phyloP scores from a whole-genome alignment of 2,113 vertebrate genomes.

The Anthoscopus minutus region DNA sequence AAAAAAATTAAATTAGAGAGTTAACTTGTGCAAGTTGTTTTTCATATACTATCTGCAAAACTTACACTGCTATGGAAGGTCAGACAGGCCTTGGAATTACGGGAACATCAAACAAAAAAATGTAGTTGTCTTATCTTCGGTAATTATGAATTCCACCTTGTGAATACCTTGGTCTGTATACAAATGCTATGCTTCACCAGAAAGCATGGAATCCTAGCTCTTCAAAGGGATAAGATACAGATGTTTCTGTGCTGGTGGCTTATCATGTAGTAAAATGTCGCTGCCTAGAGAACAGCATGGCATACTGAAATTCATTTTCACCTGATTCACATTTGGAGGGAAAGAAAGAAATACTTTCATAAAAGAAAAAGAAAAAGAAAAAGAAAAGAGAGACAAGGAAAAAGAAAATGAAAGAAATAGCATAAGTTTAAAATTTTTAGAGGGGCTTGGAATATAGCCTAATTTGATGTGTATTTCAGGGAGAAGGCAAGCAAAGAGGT shows the following conservation, averaged over 20 bases:
- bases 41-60: neutral
- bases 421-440: constrained; percentile 26
- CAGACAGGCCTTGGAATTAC: neutral
- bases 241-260: constrained; percentile 32
- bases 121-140: neutral
- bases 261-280: neutral
- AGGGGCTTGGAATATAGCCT: neutral
- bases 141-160: neutral
- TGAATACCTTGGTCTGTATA: neutral
- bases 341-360: neutral
- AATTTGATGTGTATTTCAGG: neutral
- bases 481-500: neutral
- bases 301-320: constrained; percentile 28
- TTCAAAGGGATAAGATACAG: constrained; percentile 17
- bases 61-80: neutral
- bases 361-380: neutral
- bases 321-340: neutral
- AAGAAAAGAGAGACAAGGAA: neutral
- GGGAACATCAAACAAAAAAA: neutral
- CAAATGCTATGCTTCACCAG: neutral
- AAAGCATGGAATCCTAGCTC: neutral
- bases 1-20: neutral
- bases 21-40: neutral
- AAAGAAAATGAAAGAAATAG: neutral
- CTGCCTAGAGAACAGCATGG: neutral